phyloP scores from a whole-genome alignment of 1,140 invertebrate genomes.

The Drosophila mayri region DNA sequence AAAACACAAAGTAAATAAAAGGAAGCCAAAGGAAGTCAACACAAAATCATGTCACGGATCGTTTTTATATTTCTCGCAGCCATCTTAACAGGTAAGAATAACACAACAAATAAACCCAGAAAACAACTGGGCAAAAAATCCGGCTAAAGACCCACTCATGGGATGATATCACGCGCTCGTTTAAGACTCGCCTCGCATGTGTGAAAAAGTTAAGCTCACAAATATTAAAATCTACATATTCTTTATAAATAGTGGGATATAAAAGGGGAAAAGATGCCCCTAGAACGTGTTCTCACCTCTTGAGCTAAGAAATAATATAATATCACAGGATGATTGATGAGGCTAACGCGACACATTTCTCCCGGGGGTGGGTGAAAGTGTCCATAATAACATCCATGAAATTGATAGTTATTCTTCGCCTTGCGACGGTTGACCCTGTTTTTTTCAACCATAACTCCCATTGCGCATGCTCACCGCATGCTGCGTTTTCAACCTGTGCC shows the following conservation, averaged over 20 bases:
- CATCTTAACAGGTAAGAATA: slow-evolving; percentile 76
- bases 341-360: slow-evolving; percentile 8
- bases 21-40: slow-evolving; percentile 45
- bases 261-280: not conserved
- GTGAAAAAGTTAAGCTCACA: slow-evolving; percentile 35
- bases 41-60: slow-evolving; percentile 72
- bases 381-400: slow-evolving; percentile 22
- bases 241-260: slow-evolving; percentile 1
- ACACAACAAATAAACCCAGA: slow-evolving; percentile 14
- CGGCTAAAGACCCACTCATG: slow-evolving; percentile 24
- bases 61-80: slow-evolving; percentile 77
- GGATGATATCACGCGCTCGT: slow-evolving; percentile 58
- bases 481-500: slow-evolving; percentile 17
- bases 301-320: slow-evolving; percentile 13
- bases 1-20: slow-evolving; percentile 22
- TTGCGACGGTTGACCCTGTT: slow-evolving; percentile 39
- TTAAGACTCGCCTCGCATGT: slow-evolving; percentile 30
- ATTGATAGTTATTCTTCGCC: slow-evolving; percentile 28
- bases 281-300: slow-evolving; percentile 53
- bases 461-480: slow-evolving; percentile 50
- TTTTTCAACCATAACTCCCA: slow-evolving; percentile 24
- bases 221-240: slow-evolving; percentile 3
- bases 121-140: not conserved
- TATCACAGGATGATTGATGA: slow-evolving; percentile 49
- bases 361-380: slow-evolving; percentile 24